Percentiles rank a stretch among this genome's conserved stretches.
These are phyloP conservation scores for Pseudomyrmex gracilis DNA, from an alignment of 1,140 invertebrate genomes.

Conservation along the genomic window DNA sequence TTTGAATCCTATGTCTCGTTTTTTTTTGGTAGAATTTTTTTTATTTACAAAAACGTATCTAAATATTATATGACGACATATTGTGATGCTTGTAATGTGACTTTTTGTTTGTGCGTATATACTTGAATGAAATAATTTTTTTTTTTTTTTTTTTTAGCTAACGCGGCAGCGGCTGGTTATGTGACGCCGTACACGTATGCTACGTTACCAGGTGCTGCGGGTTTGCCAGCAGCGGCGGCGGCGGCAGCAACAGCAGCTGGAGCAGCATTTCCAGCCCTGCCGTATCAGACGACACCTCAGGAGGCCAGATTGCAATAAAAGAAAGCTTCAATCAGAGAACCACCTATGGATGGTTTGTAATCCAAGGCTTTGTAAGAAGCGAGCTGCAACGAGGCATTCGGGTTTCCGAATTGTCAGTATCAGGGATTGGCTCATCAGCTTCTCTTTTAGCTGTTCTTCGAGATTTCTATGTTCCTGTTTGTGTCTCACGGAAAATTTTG, in stretches of 20 bases:
- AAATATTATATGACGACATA: no score
- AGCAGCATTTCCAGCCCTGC: slow-evolving; percentile 87
- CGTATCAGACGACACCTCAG: slow-evolving; percentile 88
- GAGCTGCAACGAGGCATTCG: not conserved
- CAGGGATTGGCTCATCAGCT: slow-evolving; percentile 20
- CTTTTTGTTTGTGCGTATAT: not conserved
- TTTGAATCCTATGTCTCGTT: no score
- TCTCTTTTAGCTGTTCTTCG: slow-evolving; percentile 9
- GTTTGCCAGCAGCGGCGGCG: slow-evolving; percentile 85
- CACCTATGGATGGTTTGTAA: not conserved
- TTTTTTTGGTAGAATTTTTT: not conserved
- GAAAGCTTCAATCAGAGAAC: slow-evolving; percentile 5
- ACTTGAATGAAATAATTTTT: not conserved
- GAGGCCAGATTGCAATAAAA: slow-evolving; percentile 87
- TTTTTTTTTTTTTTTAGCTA: slow-evolving; percentile 76
- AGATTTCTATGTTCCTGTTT: slow-evolving; percentile 28
- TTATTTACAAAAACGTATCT: not conserved
- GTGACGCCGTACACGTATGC: slow-evolving; percentile 90
- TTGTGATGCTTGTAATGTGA: no score
- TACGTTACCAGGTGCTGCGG: slow-evolving; percentile 87
- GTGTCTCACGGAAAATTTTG: slow-evolving; percentile 1
- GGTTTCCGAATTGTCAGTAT: slow-evolving; percentile 3
- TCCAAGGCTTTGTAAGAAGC: not conserved
- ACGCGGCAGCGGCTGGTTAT: slow-evolving; percentile 88
- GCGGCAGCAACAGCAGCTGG: slow-evolving; percentile 81